Percentiles rank a stretch among this genome's conserved stretches.
Conservation (phyloP, 2,888 invertebrate genomes). For the Clistopyga incitator region DNA sequence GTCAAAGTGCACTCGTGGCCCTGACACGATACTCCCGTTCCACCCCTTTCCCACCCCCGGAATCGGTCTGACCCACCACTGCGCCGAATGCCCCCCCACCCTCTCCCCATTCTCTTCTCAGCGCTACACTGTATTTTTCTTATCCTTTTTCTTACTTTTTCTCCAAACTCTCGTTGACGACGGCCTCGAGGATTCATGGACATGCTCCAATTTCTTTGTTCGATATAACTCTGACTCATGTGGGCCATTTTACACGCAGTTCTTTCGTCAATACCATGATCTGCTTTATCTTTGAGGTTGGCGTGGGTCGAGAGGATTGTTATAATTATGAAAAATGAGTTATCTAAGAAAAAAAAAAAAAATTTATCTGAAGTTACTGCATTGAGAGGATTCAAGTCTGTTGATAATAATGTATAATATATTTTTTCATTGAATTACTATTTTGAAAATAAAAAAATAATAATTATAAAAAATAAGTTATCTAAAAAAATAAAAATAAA, state of each 20-base stretch:
- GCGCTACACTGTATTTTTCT: not conserved
- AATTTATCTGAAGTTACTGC: too few relatives aligned
- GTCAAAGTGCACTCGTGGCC: conserved; percentile 76
- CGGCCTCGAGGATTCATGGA: conserved; percentile 14
- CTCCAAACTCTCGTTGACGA: conserved; percentile 1
- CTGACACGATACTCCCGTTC: conserved; percentile 78
- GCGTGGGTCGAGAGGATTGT: not conserved
- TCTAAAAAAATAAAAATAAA: too few relatives aligned
- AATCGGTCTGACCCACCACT: conserved; percentile 71
- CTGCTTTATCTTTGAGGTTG: not conserved
- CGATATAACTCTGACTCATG: not conserved
- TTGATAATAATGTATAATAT: too few relatives aligned
- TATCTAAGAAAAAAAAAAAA: too few relatives aligned
- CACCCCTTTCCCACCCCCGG: conserved; percentile 67
- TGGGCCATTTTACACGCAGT: not conserved
- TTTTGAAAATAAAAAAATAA: too few relatives aligned
- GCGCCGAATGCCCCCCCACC: conserved; percentile 17
- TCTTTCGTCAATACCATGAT: not conserved
- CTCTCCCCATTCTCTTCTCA: conserved; percentile 23
- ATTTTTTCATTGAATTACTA: too few relatives aligned
- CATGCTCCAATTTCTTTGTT: conserved; percentile 6
- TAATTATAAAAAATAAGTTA: too few relatives aligned
- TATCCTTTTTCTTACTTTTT: conserved; percentile 7
- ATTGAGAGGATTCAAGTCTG: too few relatives aligned
- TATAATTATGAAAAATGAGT: too few relatives aligned